Evolutionary conservation across 2,113 vertebrate species (phyloP).

Genomic region (Crotalus tigris): DNA sequence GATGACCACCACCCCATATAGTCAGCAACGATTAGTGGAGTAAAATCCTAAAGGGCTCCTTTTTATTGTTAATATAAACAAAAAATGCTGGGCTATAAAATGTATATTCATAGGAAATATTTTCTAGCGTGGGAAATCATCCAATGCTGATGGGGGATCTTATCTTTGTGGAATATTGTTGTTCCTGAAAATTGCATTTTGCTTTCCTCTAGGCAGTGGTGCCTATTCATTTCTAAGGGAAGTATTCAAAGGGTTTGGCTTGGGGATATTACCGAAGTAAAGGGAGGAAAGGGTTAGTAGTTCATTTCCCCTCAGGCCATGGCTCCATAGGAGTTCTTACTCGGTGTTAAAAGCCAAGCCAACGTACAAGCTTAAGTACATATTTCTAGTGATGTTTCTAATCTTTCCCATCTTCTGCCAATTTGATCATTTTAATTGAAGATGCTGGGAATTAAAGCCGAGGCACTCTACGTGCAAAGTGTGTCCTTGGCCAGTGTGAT

Average conservation of each 20-base stretch:
- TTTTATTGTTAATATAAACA: background rate
- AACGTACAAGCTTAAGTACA: background rate
- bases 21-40: background rate
- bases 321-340: background rate
- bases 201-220: background rate
- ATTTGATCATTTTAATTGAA: background rate
- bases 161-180: background rate
- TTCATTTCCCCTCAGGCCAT: background rate
- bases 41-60: background rate
- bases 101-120: background rate
- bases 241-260: background rate
- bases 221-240: background rate
- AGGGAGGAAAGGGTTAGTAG: background rate
- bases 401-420: background rate
- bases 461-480: background rate
- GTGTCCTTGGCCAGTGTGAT: background rate
- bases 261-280: background rate
- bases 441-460: background rate
- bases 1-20: background rate
- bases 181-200: background rate
- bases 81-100: background rate
- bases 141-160: background rate
- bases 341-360: background rate
- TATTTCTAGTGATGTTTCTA: background rate
- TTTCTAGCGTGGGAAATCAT: background rate